Conservation (phyloP, 2,113 vertebrate species). For the Neodon shergylaensis region DNA sequence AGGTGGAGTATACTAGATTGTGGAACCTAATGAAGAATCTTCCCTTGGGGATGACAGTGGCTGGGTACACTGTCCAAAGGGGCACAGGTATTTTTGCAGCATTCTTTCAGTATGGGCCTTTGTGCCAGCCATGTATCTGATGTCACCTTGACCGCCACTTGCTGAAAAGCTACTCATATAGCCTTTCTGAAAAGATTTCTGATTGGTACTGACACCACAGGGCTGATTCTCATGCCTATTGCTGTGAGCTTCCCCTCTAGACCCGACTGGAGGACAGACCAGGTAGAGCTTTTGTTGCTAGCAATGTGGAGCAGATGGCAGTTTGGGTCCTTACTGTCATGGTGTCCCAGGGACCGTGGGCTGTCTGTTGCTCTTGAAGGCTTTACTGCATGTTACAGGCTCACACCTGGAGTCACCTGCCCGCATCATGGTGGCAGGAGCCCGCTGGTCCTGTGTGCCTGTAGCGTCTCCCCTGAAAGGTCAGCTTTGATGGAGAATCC, state of each 20-base stretch:
- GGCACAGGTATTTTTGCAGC: not conserved
- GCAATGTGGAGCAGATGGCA: not conserved
- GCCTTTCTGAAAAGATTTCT: not conserved
- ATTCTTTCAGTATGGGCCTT: not conserved
- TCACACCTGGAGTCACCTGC: not conserved
- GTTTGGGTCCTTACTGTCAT: not conserved
- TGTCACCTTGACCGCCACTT: rapidly evolving
- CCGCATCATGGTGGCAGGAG: too few species aligned
- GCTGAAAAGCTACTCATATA: too few species aligned
- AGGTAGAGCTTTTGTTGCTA: too few species aligned
- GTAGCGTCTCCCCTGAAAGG: not conserved
- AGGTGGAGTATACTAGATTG: not conserved
- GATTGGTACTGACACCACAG: not conserved
- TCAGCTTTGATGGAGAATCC: not conserved
- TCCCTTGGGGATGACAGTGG: not conserved
- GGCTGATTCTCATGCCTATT: not conserved
- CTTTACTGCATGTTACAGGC: not conserved
- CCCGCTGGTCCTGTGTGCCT: not conserved
- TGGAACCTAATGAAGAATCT: not conserved
- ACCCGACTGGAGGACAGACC: not conserved
- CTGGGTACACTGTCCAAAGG: not conserved
- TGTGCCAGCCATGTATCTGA: not conserved
- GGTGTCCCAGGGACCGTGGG: not conserved
- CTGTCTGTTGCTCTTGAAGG: not conserved
- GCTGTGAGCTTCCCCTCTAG: too few species aligned